Evolutionary conservation across 2,113 vertebrate species (phyloP).

Genomic region (Hippolais icterina): DNA sequence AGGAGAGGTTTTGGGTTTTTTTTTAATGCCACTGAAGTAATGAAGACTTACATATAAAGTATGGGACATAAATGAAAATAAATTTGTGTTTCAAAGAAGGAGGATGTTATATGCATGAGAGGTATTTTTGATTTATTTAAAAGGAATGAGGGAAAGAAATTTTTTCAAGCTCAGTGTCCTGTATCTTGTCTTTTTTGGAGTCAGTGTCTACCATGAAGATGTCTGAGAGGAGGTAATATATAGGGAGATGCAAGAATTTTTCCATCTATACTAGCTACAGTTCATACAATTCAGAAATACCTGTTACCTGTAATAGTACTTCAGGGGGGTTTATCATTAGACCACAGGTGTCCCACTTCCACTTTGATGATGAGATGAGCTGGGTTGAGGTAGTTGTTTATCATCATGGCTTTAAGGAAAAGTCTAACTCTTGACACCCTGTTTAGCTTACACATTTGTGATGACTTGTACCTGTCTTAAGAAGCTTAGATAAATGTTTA

Average conservation of each 20-base stretch:
- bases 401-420: background rate
- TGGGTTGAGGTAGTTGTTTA: background rate
- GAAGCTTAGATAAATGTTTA: background rate
- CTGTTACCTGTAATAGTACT: background rate
- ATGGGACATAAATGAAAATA: background rate
- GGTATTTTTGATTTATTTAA: background rate
- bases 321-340: background rate
- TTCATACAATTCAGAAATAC: background rate
- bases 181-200: background rate
- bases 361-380: background rate
- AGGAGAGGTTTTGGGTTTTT: background rate
- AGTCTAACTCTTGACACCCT: background rate
- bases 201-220: background rate
- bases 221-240: background rate
- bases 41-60: background rate
- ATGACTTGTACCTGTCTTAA: background rate
- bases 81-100: background rate
- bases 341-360: fast-evolving
- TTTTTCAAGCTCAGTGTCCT: background rate
- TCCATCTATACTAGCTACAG: background rate
- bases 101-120: background rate
- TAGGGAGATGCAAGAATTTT: background rate
- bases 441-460: background rate
- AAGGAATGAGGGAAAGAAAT: background rate
- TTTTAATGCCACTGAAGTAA: background rate